Evolutionary conservation across 2,113 vertebrate genomes (phyloP).

Genomic region (Alectura lathami): DNA sequence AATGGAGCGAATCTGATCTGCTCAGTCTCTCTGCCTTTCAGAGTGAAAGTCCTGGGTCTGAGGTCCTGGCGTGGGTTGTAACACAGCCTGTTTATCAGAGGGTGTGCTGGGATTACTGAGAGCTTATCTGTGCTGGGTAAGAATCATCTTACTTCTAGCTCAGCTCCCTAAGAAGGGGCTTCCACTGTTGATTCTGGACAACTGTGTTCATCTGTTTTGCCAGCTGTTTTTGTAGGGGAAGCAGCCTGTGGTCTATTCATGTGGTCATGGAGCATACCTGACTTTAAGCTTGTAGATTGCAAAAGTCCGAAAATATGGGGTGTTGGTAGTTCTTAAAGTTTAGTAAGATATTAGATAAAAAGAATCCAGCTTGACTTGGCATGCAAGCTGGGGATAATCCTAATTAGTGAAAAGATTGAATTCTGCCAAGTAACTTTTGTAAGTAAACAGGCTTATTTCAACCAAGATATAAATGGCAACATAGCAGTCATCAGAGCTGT

Average conservation of each 20-base stretch:
- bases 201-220: neutral
- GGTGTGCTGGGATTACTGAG: conserved; percentile 6
- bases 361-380: neutral
- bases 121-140: neutral
- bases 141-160: neutral
- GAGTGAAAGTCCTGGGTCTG: neutral
- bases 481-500: neutral
- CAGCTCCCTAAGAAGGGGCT: neutral
- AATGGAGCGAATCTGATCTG: neutral
- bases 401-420: neutral
- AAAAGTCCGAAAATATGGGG: neutral
- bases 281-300: neutral
- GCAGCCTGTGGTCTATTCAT: neutral
- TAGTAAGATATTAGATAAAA: neutral
- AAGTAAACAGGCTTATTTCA: neutral
- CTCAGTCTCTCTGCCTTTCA: conserved; percentile 7
- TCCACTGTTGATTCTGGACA: neutral
- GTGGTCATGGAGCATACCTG: neutral
- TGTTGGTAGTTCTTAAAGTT: neutral
- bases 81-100: neutral
- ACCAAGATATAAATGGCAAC: neutral
- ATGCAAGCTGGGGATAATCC: neutral
- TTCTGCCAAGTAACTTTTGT: neutral
- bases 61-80: neutral
- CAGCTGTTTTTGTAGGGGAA: rapidly evolving